These are phyloP conservation scores for Microplitis mediator DNA, from an alignment of 1,140 invertebrate genomes.

Conservation along the genomic window DNA sequence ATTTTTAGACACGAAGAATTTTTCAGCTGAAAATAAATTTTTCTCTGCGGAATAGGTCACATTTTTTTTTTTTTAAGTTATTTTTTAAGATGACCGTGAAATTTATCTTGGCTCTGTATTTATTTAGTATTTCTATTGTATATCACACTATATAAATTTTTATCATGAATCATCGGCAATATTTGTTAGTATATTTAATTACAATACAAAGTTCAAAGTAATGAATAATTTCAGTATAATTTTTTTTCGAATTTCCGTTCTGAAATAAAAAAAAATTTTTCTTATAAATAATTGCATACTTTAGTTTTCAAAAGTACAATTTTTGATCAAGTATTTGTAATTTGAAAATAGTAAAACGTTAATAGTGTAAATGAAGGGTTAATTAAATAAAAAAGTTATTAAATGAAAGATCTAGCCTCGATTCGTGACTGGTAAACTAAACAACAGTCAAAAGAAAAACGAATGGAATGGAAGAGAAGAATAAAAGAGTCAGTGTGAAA, in stretches of 20 bases:
- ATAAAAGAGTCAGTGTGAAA: background rate
- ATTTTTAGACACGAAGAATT: background rate
- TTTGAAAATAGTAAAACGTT: background rate
- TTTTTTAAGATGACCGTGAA: background rate
- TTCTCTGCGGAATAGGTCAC: background rate
- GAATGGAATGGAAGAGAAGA: background rate
- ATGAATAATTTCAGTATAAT: too few species aligned
- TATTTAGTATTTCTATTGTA: background rate
- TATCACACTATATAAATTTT: too few species aligned
- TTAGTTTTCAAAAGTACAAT: too few species aligned
- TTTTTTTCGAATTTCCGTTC: too few species aligned
- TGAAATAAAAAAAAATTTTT: too few species aligned
- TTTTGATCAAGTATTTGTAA: too few species aligned
- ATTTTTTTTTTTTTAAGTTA: background rate
- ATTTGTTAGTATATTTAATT: too few species aligned
- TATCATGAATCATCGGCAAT: too few species aligned
- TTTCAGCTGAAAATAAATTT: background rate
- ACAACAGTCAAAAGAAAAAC: too few species aligned
- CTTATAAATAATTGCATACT: too few species aligned
- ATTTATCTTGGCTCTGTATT: background rate
- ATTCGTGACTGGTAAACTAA: constrained; percentile 4
- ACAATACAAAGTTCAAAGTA: too few species aligned
- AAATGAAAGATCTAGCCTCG: constrained; percentile 4
- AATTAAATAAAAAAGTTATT: background rate
- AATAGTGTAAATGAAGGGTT: background rate